Conservation (phyloP, 1,140 invertebrate genomes). For the Sycophila sp. region DNA sequence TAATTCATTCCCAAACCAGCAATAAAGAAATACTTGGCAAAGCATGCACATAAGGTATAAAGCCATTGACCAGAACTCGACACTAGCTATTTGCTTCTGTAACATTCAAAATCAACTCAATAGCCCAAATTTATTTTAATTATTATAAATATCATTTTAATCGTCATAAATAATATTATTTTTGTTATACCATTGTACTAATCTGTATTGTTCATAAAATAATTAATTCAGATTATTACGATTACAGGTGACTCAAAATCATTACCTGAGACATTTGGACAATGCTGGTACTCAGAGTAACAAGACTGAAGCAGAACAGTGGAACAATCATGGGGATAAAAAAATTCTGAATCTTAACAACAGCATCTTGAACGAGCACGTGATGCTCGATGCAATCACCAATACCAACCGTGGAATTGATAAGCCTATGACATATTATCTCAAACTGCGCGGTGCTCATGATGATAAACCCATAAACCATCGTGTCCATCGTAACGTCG, state of each 20-base stretch:
- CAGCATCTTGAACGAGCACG: not conserved
- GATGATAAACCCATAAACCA: conserved; percentile 43
- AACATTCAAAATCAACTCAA: not conserved
- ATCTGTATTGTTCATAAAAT: too few relatives aligned
- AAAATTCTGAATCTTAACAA: conserved; percentile 34
- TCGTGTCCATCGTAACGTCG: conserved; percentile 47
- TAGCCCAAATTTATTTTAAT: too few relatives aligned
- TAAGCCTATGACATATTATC: conserved; percentile 47
- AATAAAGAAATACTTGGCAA: conserved; percentile 52
- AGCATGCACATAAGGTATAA: conserved; percentile 46
- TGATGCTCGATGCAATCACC: conserved; percentile 12
- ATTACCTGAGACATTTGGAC: conserved; percentile 49
- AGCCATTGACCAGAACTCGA: conserved; percentile 40
- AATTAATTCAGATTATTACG: too few relatives aligned
- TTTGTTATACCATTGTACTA: too few relatives aligned
- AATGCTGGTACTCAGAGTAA: conserved; percentile 48
- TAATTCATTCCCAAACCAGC: conserved; percentile 50
- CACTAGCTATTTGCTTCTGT: conserved; percentile 24
- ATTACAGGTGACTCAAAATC: not conserved
- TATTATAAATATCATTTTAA: too few relatives aligned
- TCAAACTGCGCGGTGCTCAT: conserved; percentile 46
- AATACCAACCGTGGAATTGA: conserved; percentile 13
- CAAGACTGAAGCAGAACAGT: conserved; percentile 46
- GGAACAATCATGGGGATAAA: conserved; percentile 44
- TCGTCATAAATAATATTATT: too few relatives aligned